Percentiles rank a stretch among this genome's conserved stretches.
Evolutionary conservation across 2,888 invertebrate species (phyloP).

Genomic region (Tanaodytes sp.): DNA sequence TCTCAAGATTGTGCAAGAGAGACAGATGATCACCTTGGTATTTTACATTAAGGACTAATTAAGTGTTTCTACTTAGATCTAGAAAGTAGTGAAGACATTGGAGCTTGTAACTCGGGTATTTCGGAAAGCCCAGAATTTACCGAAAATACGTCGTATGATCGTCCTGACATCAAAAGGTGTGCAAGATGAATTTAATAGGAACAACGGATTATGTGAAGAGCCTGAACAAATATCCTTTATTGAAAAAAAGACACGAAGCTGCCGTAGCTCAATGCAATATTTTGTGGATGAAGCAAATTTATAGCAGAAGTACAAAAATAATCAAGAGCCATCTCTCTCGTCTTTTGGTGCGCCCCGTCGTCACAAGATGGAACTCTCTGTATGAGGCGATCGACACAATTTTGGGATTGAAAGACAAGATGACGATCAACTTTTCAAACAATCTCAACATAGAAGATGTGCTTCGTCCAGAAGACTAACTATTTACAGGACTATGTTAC

Average conservation of each 20-base stretch:
- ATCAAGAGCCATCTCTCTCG: background rate
- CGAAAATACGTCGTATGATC: background rate
- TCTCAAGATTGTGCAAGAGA: too few species aligned
- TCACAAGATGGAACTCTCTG: background rate
- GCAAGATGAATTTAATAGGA: background rate
- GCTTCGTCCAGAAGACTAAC: background rate
- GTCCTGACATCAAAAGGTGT: background rate
- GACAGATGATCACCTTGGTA: too few species aligned
- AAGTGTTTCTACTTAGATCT: too few species aligned
- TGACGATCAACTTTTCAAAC: background rate
- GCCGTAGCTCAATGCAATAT: background rate
- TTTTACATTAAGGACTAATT: too few species aligned
- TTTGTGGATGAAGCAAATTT: background rate
- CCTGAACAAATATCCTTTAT: background rate
- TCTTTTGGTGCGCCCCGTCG: background rate
- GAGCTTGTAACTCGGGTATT: background rate
- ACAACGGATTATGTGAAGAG: background rate
- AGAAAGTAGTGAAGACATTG: background rate
- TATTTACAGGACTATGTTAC: background rate
- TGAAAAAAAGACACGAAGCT: background rate
- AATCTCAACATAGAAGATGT: background rate
- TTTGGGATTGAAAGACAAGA: background rate
- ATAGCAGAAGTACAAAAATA: background rate
- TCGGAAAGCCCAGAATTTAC: background rate
- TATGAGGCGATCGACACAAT: too few species aligned